Base-by-base conservation (phyloP, 2,797 vertebrate genomes). In the Typhlichthys subterraneus region DNA sequence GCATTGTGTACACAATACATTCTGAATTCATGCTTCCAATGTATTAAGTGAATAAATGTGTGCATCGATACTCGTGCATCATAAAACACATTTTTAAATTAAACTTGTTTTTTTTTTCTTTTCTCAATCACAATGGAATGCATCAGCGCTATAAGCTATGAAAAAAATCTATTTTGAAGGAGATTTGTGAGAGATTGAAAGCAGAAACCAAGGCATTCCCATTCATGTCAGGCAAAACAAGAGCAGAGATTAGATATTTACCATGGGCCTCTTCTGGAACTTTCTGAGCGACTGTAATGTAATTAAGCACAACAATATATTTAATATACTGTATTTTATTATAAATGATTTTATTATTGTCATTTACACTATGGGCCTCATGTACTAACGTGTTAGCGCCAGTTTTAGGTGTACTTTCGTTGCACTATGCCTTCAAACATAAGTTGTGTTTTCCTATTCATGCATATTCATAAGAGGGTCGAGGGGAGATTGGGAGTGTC, bases 191-290 rank as follows among this genome's bases (percentile, higher is more conserved):
- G 9, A 42, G 38, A 42, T 13, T 48, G 12, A 38, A n/a, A 38
- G 59, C 63, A 66, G 51, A 47, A 56, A 29, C 47, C 17, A 53
- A 15, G 8, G 12, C 65, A 67, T 61, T 67, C 51, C 56, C 52
- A 67, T 55, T 65, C 67, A 48, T 14, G 52, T 48, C 17, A 13
- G 50, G 13, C 14, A 53, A 11, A 3, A 53, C 63, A 51, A 63
- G 23, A 57, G 47, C 69, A 62, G 58, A 70, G 81, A 67, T 61
- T 46, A 54, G 49, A 67, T 75, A 85, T 85, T 94, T 93, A 94
- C 93, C 93, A 69, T 92, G 82, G 8, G 84, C 86, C 48, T 92
- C 91, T 62, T 91, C 91, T 1, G 91, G 90, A 72, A 75, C 82
- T 76, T 92, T 93, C 81, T 88, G 91, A 57, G 70, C 75, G 80